Percentiles rank a stretch among this genome's conserved stretches.
These are phyloP conservation scores for Oreochromis mossambicus DNA, from an alignment of 2,797 vertebrate species.

Conservation along the genomic window DNA sequence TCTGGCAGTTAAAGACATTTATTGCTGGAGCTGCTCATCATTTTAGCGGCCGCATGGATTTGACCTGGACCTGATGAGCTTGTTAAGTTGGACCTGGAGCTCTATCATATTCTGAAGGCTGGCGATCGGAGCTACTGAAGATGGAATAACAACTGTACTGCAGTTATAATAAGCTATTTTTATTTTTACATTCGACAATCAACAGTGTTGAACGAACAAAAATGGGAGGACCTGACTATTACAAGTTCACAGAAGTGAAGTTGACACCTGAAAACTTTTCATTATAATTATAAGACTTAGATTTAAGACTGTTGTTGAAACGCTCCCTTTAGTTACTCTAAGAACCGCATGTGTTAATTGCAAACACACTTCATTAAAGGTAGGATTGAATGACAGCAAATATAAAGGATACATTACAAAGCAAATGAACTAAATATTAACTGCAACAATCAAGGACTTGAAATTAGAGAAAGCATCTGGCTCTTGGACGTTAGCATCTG, in stretches of 20 bases:
- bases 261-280: not conserved
- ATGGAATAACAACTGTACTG: not conserved
- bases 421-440: not conserved
- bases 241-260: not conserved
- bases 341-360: not conserved
- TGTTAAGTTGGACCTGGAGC: not conserved
- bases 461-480: not conserved
- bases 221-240: not conserved
- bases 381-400: not conserved
- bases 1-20: not conserved
- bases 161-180: not conserved
- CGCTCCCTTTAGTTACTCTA: not conserved
- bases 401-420: not conserved
- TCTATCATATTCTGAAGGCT: not conserved
- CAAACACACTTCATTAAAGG: not conserved
- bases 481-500: accelerated
- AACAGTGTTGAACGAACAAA: not conserved
- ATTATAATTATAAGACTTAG: not conserved
- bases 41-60: not conserved
- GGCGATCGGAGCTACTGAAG: not conserved
- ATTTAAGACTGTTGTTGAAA: not conserved
- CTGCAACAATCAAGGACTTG: accelerated
- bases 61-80: conserved; percentile 23
- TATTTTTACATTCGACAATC: not conserved
- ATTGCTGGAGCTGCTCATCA: not conserved